Evolutionary conservation across 2,797 vertebrate genomes (phyloP), one percentile per base, ranked within the genome.

Genomic region (Cirrhinus molitorella): DNA sequence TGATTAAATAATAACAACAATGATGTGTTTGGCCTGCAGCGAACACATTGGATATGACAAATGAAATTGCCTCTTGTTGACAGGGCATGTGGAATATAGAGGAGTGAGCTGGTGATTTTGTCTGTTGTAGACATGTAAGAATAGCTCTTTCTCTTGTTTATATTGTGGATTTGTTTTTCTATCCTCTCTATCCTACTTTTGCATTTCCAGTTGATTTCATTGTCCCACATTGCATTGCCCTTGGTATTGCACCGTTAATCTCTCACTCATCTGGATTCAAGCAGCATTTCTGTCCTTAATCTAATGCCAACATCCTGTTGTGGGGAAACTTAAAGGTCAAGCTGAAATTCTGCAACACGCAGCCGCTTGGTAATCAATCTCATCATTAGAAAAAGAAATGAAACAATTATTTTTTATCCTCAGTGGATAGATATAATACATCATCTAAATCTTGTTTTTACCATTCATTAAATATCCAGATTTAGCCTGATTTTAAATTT

Each of bases 1-100:
- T 75, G 85, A 89, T 88, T 85, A 88, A 91, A 89, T 87, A 89
- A 88, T 86, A 83, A 88, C 78, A 75, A 61, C 67, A 57, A 75
- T 79, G 81, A 89, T 82, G 80, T 77, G 70, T 78, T 83, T 74
- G 43, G 85, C 87, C 87, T 80, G 73, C 82, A 80, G 87, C 85
- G 21, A 80, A 85, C 63, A 70, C 82, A 78, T 70, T 72, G 75
- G 25, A 90, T 80, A 79, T 75, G 86, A 89, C 86, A 85, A 57
- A 89, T 78, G 68, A 83, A 88, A 84, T 70, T 82, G 67, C 21
- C 75, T 85, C 85, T 86, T 83, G 77, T 77, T 79, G 83, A 80
- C 83, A 78, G 45, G 31, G 59, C 71, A 67, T 59, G 76, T 51
- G 80, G 77, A 87, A 80, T 85, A 85, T 75, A 37, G 65, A 80